These are phyloP conservation scores for Rostratula benghalensis DNA, from an alignment of 2,113 vertebrate genomes.

Conservation along the genomic window DNA sequence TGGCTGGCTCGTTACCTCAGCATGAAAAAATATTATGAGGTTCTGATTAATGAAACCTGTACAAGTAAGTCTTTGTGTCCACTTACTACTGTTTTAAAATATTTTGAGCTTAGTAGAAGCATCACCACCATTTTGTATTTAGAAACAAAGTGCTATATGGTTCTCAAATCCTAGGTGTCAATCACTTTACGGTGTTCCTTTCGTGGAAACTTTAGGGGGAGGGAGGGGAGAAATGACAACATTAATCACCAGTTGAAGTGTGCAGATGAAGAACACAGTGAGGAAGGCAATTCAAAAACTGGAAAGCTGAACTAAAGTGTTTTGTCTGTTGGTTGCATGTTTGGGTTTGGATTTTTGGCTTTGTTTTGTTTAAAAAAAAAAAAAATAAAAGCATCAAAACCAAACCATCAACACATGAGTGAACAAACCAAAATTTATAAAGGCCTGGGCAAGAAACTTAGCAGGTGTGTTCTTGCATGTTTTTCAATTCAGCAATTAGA, in stretches of 20 bases:
- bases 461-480: neutral
- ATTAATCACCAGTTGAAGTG: neutral
- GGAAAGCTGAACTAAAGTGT: neutral
- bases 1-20: neutral
- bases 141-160: slow-evolving; percentile 29
- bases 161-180: neutral
- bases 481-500: neutral
- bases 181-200: slow-evolving; percentile 2
- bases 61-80: neutral
- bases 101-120: slow-evolving; percentile 11
- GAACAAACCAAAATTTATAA: slow-evolving; percentile 5
- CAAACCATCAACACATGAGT: neutral
- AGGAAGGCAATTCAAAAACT: slow-evolving; percentile 3
- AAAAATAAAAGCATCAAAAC: neutral
- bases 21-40: neutral
- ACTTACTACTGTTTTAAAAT: neutral
- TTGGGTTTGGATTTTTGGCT: neutral
- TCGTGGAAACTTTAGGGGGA: neutral
- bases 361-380: too few species aligned
- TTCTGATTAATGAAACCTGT: neutral
- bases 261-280: neutral
- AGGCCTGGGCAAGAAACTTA: slow-evolving; percentile 20
- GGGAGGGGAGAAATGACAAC: neutral
- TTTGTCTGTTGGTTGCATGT: neutral
- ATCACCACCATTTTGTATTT: neutral